These are phyloP conservation scores for Cottoperca gobio DNA, from an alignment of 2,797 vertebrate genomes.

Conservation along the genomic window DNA sequence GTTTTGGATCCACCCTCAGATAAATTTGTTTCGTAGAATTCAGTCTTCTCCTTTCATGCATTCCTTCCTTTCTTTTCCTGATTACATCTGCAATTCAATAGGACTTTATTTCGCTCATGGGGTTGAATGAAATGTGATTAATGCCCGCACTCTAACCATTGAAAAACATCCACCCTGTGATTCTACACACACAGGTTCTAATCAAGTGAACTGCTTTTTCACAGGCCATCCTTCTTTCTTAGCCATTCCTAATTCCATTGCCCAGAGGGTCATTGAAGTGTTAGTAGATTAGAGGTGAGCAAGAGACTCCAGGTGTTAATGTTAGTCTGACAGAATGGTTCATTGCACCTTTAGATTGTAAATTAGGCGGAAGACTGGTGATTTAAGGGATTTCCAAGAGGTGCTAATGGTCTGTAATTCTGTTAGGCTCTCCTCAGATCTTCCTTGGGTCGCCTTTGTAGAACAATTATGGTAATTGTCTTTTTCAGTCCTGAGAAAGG, in stretches of 20 bases:
- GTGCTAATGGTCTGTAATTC: conserved; percentile 61
- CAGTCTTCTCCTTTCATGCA: not conserved
- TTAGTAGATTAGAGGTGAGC: conserved; percentile 61
- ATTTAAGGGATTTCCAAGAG: conserved; percentile 39
- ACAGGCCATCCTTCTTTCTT: not conserved
- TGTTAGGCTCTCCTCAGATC: conserved; percentile 28
- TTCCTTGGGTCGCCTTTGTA: conserved; percentile 14
- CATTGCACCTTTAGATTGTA: conserved; percentile 30
- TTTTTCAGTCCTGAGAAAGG: conserved; percentile 16
- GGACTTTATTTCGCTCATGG: conserved; percentile 13
- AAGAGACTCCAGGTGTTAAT: conserved; percentile 63
- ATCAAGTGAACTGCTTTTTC: conserved; percentile 18
- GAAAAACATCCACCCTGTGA: conserved; percentile 4
- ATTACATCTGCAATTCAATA: conserved; percentile 11
- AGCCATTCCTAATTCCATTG: not conserved
- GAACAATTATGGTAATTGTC: conserved; percentile 13
- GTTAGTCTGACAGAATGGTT: conserved; percentile 25
- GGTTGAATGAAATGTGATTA: not conserved
- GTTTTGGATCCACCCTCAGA: not conserved
- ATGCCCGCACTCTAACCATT: not conserved
- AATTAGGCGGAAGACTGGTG: conserved; percentile 44
- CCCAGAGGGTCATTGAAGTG: conserved; percentile 42
- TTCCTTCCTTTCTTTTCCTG: conserved; percentile 16
- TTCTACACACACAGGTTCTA: conserved; percentile 7
- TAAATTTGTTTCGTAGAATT: not conserved